Conservation (phyloP, 2,113 vertebrate species). For the Callopanchax toddi region DNA sequence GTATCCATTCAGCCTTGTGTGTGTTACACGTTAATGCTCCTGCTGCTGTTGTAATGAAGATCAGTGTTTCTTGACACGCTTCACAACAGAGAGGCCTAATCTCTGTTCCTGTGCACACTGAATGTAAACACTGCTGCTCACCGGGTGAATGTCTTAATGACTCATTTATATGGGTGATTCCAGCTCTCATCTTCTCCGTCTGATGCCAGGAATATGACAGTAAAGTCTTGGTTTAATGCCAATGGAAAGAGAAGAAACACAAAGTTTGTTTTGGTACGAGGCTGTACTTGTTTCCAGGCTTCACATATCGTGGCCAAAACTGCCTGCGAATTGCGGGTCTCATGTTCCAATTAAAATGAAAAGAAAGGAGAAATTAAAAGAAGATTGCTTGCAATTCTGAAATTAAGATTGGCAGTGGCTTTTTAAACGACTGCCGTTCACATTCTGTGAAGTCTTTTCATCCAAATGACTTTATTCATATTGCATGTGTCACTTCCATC, state of each 20-base stretch:
- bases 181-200: neutral
- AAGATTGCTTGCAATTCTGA: constrained; percentile 1
- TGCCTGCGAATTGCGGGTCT: too few species aligned
- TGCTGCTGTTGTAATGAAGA: constrained; percentile 14
- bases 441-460: constrained; percentile 24
- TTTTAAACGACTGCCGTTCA: constrained; percentile 28
- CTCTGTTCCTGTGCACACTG: neutral
- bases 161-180: neutral
- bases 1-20: constrained; percentile 10
- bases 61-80: neutral
- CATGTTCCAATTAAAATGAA: neutral
- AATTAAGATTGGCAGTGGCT: neutral
- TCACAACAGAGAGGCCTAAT: neutral
- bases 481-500: constrained; percentile 8
- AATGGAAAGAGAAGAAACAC: neutral
- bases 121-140: constrained; percentile 5
- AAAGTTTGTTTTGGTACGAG: neutral
- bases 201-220: neutral
- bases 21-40: constrained; percentile 23
- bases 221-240: neutral
- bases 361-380: neutral
- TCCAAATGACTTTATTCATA: constrained; percentile 20
- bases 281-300: neutral
- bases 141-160: constrained; percentile 10
- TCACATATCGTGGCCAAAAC: neutral